Percentiles rank a stretch among this genome's conserved stretches.
Conservation (phyloP, 2,888 invertebrate species). For the Gordius sp. region DNA sequence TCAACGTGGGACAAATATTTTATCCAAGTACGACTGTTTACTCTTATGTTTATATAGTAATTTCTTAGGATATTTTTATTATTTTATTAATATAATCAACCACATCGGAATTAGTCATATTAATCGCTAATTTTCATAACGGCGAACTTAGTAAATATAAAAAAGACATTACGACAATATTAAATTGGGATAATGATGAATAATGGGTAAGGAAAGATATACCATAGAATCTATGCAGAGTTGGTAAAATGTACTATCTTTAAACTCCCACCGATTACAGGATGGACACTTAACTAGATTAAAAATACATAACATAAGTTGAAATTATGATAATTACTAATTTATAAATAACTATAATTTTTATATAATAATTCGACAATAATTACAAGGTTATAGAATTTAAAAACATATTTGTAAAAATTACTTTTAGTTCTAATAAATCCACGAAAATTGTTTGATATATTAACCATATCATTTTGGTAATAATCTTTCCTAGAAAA, state of each 20-base stretch:
- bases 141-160: too few species aligned
- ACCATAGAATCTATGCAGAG: conserved; percentile 2
- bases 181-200: too few species aligned
- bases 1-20: too few species aligned
- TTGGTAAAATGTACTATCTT: not conserved
- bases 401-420: not conserved
- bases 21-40: too few species aligned
- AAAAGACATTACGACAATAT: too few species aligned
- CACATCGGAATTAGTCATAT: too few species aligned
- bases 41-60: too few species aligned
- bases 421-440: conserved; percentile 4
- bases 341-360: conserved; percentile 8
- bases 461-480: not conserved
- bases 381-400: not conserved
- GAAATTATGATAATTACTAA: not conserved
- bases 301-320: not conserved
- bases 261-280: conserved; percentile 1
- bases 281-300: conserved; percentile 7
- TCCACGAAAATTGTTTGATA: not conserved
- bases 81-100: too few species aligned
- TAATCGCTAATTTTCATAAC: too few species aligned
- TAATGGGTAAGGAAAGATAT: too few species aligned
- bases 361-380: not conserved
- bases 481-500: conserved; percentile 1
- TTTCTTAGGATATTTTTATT: too few species aligned